Base-by-base conservation (phyloP, 1,140 invertebrate genomes). In the Danaus melanippus region DNA sequence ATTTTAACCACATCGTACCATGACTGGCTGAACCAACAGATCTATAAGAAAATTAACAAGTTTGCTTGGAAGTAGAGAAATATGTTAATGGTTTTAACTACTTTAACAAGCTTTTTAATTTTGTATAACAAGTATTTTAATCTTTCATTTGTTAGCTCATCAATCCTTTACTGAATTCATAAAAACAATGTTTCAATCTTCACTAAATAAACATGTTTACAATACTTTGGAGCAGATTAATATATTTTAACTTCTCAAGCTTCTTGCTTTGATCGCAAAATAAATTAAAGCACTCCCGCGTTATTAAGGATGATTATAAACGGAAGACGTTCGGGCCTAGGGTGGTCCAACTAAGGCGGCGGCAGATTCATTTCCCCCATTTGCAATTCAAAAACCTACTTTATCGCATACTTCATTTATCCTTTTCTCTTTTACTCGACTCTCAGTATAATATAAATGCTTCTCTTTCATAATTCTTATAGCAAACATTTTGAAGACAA, bases 321-420 rank as follows among this genome's bases (percentile, higher is more conserved):
- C 69, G 75, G 74, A 76, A 75, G 65, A 74, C 68, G 62, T 69
- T 56, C 52, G 55, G 64, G 62, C 61, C 55, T 58, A 58, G 69
- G 62, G 69, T 60, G 69, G 64, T 52, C 53, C 67, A 62, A 66
- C 70, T 57, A 71, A 72, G 70, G 70, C 67, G 66, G 64, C 65
- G 68, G 70, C 67, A 74, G 76, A 71, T 76, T 79, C 76, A 79
- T 82, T 79, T 81, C 69, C 72, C 72, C 68, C 62, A 82, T 85
- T 85, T 80, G 82, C 77, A 85, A 85, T 83, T 80, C 74, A 78
- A 84, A 85, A 85, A 78, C 75, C 67, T 66, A 73, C 72, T 74
- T 67, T 62, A 67, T 73, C 67, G 62, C 69, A 63, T 67, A 71
- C 64, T 63, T 71, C 66, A 71, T 75, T 74, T 71, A 64, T 67